Evolutionary conservation across 2,113 vertebrate genomes (phyloP).

Genomic region (Probosciger aterrimus): DNA sequence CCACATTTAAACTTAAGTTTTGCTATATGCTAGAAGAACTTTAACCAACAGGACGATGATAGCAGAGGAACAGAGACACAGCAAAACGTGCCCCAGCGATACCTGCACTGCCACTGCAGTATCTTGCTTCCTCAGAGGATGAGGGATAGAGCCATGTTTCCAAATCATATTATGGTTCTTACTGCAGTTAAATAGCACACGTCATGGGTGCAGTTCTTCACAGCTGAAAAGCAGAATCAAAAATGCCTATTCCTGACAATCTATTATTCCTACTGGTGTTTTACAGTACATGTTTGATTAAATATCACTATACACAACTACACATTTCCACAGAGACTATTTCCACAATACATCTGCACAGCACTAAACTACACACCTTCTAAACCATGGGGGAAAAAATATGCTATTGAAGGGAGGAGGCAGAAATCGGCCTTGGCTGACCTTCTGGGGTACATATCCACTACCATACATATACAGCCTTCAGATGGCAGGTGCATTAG

Average conservation of each 20-base stretch:
- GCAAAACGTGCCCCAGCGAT: background rate
- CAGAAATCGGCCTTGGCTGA: background rate
- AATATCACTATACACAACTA: background rate
- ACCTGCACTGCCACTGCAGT: background rate
- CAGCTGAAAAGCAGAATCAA: background rate
- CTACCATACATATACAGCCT: background rate
- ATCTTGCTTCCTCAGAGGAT: too few relatives aligned
- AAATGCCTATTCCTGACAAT: background rate
- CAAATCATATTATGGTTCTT: background rate
- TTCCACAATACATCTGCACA: background rate
- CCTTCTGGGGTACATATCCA: background rate
- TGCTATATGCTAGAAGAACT: background rate
- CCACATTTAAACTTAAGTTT: background rate
- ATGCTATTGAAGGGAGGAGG: rapidly evolving
- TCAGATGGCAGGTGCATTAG: background rate
- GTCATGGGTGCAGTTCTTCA: rapidly evolving
- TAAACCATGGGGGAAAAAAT: background rate
- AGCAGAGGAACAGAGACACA: background rate
- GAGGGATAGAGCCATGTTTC: background rate
- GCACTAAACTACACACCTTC: background rate
- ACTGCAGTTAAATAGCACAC: background rate
- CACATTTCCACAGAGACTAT: background rate
- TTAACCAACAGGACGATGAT: background rate
- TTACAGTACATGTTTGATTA: rapidly evolving
- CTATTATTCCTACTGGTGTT: background rate